phyloP scores from a whole-genome alignment of 2,888 invertebrate genomes.

The Muscina levida region DNA sequence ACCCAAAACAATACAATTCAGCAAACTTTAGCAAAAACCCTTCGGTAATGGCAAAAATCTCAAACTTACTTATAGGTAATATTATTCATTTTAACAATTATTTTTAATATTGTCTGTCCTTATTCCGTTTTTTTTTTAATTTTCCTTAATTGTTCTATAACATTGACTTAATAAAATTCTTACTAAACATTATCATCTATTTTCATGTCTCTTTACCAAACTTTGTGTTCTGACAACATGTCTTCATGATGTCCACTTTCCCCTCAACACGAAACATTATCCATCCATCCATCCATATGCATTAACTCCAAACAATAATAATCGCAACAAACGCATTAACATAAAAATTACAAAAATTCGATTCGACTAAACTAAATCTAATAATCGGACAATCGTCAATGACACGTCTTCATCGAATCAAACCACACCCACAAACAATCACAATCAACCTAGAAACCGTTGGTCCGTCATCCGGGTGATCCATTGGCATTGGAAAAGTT shows the following conservation, averaged over 20 bases:
- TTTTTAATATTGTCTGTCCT: neutral
- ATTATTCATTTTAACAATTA: no score
- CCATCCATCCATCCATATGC: constrained; percentile 54
- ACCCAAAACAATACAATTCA: no score
- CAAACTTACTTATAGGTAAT: no score
- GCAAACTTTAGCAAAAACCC: no score
- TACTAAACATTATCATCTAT: constrained; percentile 68
- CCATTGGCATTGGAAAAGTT: constrained; percentile 90
- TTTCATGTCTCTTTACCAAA: constrained; percentile 44
- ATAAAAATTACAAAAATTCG: constrained; percentile 5
- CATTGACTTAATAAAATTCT: constrained; percentile 59
- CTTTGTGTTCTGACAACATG: constrained; percentile 34
- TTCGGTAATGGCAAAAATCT: no score
- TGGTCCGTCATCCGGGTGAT: constrained; percentile 90
- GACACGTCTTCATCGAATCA: constrained; percentile 45
- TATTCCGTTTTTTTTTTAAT: constrained; percentile 37
- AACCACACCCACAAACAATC: constrained; percentile 53
- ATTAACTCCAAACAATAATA: constrained; percentile 44
- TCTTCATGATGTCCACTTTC: constrained; percentile 50
- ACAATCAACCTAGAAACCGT: constrained; percentile 86
- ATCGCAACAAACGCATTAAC: constrained; percentile 37
- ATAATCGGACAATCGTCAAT: constrained; percentile 33
- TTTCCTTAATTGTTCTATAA: constrained; percentile 47
- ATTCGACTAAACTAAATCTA: neutral
- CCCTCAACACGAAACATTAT: constrained; percentile 67